Conservation (phyloP, 1,140 invertebrate species). For the Halictus rubicundus region DNA sequence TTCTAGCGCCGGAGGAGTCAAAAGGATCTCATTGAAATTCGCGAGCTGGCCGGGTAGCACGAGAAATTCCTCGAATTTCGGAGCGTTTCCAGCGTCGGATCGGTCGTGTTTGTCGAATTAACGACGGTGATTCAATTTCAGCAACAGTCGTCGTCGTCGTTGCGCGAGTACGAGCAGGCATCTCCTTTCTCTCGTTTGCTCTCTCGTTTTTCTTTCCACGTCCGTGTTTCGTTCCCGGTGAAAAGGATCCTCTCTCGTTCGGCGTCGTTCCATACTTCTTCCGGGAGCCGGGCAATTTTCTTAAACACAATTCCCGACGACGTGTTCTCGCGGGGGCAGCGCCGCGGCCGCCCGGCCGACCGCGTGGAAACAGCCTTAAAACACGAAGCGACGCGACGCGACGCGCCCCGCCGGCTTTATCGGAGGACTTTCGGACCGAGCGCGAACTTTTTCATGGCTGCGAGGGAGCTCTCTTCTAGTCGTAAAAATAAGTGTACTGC, state of each 20-base stretch:
- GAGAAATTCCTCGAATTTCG: too few relatives aligned
- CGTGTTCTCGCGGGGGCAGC: neutral
- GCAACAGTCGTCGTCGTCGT: too few relatives aligned
- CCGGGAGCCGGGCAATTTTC: neutral
- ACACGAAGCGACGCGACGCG: neutral
- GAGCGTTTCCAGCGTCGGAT: too few relatives aligned
- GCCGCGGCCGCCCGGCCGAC: neutral
- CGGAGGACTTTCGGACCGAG: neutral
- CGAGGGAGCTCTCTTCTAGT: neutral
- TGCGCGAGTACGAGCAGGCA: too few relatives aligned
- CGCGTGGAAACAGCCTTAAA: neutral
- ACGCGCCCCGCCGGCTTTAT: neutral
- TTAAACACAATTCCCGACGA: slow-evolving; percentile 3
- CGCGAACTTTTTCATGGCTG: neutral
- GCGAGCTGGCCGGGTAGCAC: too few relatives aligned
- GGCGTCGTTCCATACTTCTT: neutral
- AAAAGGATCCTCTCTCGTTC: neutral
- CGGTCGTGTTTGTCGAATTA: too few relatives aligned
- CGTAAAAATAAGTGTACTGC: slow-evolving; percentile 6
- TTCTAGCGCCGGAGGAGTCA: neutral
- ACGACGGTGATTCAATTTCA: too few relatives aligned
- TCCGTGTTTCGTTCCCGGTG: neutral
- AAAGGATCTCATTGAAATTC: too few relatives aligned
- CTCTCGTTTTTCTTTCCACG: too few relatives aligned
- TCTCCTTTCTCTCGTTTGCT: too few relatives aligned